phyloP scores from a whole-genome alignment of 2,113 vertebrate genomes.

The Epinephelus lanceolatus region DNA sequence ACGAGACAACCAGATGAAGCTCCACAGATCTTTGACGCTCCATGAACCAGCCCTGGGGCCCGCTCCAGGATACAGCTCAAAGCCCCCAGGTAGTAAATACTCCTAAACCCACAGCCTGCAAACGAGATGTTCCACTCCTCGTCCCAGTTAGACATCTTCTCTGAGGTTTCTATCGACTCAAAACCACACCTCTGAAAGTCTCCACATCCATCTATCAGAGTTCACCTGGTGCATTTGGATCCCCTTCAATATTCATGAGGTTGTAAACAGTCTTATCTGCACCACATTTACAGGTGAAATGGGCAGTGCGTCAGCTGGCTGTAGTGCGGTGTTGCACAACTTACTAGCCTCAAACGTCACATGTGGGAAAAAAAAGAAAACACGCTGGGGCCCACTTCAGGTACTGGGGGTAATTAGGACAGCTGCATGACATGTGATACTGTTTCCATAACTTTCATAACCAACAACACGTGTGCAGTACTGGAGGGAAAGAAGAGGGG shows the following conservation, averaged over 20 bases:
- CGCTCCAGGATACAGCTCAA: conserved; percentile 86
- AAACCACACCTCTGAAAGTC: neutral
- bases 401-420: neutral
- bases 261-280: neutral
- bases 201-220: neutral
- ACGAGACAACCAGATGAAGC: conserved; percentile 89
- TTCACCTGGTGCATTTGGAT: conserved; percentile 11
- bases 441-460: conserved; percentile 7
- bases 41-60: conserved; percentile 83
- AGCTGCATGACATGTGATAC: conserved; percentile 22
- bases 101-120: conserved; percentile 91
- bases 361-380: conserved; percentile 37
- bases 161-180: conserved; percentile 6
- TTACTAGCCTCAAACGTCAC: conserved; percentile 23
- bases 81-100: conserved; percentile 89
- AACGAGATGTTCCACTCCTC: conserved; percentile 91
- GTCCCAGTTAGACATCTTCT: conserved; percentile 76
- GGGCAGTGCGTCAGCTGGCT: neutral
- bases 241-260: neutral
- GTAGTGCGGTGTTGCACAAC: conserved; percentile 19
- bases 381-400: neutral
- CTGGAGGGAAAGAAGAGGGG: neutral
- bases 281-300: neutral
- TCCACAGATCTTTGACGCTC: conserved; percentile 86
- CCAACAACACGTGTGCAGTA: neutral